These are phyloP conservation scores for Eugnorisma glareosa DNA, from an alignment of 2,888 invertebrate species.

Conservation along the genomic window DNA sequence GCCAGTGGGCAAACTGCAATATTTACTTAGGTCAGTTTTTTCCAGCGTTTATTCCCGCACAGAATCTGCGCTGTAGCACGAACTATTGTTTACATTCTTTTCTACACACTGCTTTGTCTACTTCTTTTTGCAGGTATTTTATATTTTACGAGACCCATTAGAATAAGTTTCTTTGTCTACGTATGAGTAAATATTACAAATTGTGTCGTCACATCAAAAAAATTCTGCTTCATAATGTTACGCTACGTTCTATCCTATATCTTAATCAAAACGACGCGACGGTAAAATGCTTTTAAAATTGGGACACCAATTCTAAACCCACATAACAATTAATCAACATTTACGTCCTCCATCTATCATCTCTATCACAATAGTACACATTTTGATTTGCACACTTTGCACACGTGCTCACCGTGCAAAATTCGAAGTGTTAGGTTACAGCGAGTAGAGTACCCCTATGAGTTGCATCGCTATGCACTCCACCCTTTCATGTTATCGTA, in stretches of 20 bases:
- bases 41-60: conserved; percentile 39
- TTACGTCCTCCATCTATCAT: conserved; percentile 63
- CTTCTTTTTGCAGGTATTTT: conserved; percentile 3
- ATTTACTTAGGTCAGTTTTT: conserved; percentile 83
- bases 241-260: background rate
- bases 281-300: conserved; percentile 20
- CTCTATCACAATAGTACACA: conserved; percentile 71
- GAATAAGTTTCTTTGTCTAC: background rate
- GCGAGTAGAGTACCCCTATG: conserved; percentile 87
- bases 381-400: conserved; percentile 79
- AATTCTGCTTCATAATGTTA: background rate
- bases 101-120: conserved; percentile 9
- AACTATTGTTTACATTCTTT: conserved; percentile 46
- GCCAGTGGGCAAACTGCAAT: conserved; percentile 87
- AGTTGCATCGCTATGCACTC: conserved; percentile 88
- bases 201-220: background rate
- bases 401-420: conserved; percentile 82
- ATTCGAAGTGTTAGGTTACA: conserved; percentile 84
- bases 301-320: conserved; percentile 36
- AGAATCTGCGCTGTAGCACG: conserved; percentile 54
- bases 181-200: background rate
- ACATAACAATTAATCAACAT: conserved; percentile 59
- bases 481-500: conserved; percentile 85
- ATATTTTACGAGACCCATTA: background rate
- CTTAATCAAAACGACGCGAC: background rate